Evolutionary conservation across 2,113 vertebrate species (phyloP), one percentile per base, ranked within the genome.

Genomic region (Ginglymostoma cirratum): DNA sequence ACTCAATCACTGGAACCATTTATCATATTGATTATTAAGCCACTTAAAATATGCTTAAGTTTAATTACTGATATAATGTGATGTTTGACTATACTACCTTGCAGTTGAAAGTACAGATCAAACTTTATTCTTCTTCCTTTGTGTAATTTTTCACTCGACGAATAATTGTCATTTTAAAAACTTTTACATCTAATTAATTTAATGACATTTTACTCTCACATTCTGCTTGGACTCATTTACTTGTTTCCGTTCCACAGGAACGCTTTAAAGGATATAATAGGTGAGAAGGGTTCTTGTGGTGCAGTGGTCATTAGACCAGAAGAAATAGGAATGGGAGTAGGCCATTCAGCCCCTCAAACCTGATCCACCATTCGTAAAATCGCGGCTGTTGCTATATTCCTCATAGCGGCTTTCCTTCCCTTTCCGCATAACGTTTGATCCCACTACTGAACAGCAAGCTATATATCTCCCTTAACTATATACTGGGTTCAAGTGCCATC

Each of bases 141-240:
- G 48, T 30, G 27, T 15, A 55, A 10, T 45, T 45, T 42, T 34
- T 38, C 19, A 93, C 17, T 66, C 21, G 34, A 92, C 34, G 89
- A 66, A 17, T 65, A 61, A 61, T 61, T 61, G 55, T 61, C 55
- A 61, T 61, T 61, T 61, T 12, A 61, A 12, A 61, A 61, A 61
- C 55, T n/a, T n/a, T 90, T 90, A 61, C 52, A 90, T 61, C 87
- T 55, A 90, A 90, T 90, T n/a, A 66, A 92, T 92, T 92, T 38
- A 92, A 66, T 92, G 30, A 38, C 30, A 30, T 66, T 65, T 92
- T 61, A 66, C 66, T 65, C 23, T 38, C 66, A 15, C 34, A 66
- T 92, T 92, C 24, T 55, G 8, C 87, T 12, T 65, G 87, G 87
- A 90, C 6, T 65, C 30, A 19, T 65, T 92, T 83, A n/a, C n/a